phyloP scores from a whole-genome alignment of 2,888 invertebrate species.

The Ochlodes sylvanus region DNA sequence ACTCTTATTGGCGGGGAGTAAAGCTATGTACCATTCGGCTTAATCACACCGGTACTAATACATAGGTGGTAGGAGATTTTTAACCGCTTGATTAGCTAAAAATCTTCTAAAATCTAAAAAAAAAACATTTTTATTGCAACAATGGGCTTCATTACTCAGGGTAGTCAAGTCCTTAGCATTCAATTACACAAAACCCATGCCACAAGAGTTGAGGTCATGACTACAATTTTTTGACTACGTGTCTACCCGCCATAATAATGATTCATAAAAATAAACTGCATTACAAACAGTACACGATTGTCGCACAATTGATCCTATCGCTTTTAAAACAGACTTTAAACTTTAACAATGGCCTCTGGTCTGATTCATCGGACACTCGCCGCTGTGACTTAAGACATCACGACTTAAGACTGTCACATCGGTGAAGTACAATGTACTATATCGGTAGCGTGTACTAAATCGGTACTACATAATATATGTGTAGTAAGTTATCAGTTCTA shows the following conservation, averaged over 20 bases:
- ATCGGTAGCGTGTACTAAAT: neutral
- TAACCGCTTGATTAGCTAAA: no score
- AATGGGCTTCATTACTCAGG: no score
- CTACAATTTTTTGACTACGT: no score
- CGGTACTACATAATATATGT: neutral
- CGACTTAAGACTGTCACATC: neutral
- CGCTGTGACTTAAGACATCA: neutral
- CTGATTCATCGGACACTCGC: slow-evolving; percentile 58
- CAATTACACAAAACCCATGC: no score
- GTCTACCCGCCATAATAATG: neutral
- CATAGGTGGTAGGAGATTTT: no score
- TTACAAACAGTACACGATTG: neutral
- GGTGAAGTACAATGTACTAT: neutral
- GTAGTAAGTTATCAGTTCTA: neutral
- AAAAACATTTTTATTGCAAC: no score
- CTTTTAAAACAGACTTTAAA: slow-evolving; percentile 29
- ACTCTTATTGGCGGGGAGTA: no score
- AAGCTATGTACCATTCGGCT: no score
- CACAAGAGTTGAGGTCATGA: no score
- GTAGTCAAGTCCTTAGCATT: no score
- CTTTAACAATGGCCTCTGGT: slow-evolving; percentile 62
- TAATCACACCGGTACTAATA: no score
- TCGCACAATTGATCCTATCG: slow-evolving; percentile 1
- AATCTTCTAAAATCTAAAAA: no score
- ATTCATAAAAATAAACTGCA: slow-evolving; percentile 3